Evolutionary conservation across 2,113 vertebrate species (phyloP), one percentile per base, ranked within the genome.

Genomic region (Puma concolor): DNA sequence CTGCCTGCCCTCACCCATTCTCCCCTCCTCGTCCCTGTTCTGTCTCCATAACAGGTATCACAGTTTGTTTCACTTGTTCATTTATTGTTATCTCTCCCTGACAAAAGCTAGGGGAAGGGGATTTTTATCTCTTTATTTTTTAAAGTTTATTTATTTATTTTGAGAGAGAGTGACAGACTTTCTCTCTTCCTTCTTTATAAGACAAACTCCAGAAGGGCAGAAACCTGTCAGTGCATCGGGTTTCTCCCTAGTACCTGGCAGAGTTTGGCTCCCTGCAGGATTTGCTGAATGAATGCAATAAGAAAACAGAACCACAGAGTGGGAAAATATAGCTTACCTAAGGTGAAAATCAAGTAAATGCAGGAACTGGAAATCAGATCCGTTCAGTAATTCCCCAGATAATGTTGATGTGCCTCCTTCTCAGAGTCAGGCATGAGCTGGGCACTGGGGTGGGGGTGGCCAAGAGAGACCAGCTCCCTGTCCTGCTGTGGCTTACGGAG

Each of bases 131-230:
- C 3, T 87, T 72, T 50, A 44, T 23, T 84, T 54, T 84, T 63
- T 74, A 33, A 29, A 54, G 54, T 57, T 19, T 57, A 57, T 21
- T 54, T 54, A 54, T 54, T 57, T 17, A 57, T 57, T 21, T 57
- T 57, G 54, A 57, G 54, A 57, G 54, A 57, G 17, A 57, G 54
- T 6, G 19, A 21, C 17, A 57, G 54, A 57, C 54, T 57, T 31
- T 71, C 72, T 60, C 63, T 84, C 29, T 38, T 80, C 64, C 29
- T 9, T 96, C 14, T 87, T 63, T 36, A 27, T 69, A n/a, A 92
- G 41, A 48, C 19, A 63, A 57, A 90, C 57, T 38, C 57, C 15
- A 87, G 29, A 27, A 86, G n/a, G 33, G 27, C 48, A 31, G 29
- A 76, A 63, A 38, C 14, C 23, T 85, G 54, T 66, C 31, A 8